These are phyloP conservation scores for Anseranas semipalmata DNA, from an alignment of 2,113 vertebrate genomes.

Conservation along the genomic window DNA sequence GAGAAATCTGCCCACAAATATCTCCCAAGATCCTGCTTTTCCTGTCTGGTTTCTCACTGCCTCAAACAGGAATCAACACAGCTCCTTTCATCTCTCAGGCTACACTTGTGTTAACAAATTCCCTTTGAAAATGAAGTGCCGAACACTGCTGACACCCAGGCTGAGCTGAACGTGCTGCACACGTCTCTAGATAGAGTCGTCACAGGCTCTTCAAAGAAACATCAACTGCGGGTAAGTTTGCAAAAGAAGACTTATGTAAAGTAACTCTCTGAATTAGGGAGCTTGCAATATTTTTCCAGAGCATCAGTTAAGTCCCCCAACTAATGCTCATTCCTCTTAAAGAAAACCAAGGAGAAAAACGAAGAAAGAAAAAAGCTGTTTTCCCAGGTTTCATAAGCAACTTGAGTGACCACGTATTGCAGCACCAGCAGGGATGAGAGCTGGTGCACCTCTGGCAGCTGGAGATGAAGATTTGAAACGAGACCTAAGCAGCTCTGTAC, in stretches of 20 bases:
- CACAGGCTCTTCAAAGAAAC: conserved; percentile 57
- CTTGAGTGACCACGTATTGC: rapidly evolving
- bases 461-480: neutral
- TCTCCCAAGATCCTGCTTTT: neutral
- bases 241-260: neutral
- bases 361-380: rapidly evolving
- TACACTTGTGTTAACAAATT: conserved; percentile 39
- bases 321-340: neutral
- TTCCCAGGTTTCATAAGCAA: neutral
- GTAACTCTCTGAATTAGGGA: neutral
- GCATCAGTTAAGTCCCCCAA: neutral
- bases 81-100: conserved; percentile 48
- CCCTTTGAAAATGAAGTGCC: conserved; percentile 50
- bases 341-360: neutral
- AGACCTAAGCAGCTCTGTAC: neutral
- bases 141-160: conserved; percentile 10
- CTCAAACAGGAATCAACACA: neutral
- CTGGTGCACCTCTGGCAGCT: neutral
- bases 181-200: neutral
- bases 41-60: neutral
- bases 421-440: rapidly evolving
- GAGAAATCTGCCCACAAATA: neutral
- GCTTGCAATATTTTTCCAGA: neutral
- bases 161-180: neutral
- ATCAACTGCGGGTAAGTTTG: neutral